These are phyloP conservation scores for Tetramorium simillimum DNA, from an alignment of 1,140 invertebrate genomes.

Conservation along the genomic window DNA sequence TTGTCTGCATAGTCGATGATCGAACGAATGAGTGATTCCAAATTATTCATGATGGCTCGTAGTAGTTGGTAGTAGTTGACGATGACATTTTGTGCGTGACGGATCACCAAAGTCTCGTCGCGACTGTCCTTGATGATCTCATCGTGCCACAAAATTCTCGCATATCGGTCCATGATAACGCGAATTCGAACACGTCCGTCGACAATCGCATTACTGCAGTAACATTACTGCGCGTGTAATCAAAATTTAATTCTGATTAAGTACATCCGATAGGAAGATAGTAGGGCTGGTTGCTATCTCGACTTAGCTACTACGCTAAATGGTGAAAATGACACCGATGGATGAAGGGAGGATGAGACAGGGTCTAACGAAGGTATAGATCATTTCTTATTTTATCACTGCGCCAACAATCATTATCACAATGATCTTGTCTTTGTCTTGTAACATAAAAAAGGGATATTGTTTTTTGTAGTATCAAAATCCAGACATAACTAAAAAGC, in stretches of 20 bases:
- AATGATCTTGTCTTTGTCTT: not conserved
- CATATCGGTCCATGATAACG: not conserved
- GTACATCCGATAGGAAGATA: not conserved
- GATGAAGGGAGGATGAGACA: constrained; percentile 86
- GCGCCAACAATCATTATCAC: not conserved
- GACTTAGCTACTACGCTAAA: constrained; percentile 65
- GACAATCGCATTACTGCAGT: not conserved
- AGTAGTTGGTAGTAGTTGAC: not conserved
- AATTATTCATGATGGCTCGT: not conserved
- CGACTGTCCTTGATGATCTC: not conserved
- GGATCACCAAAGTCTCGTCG: not conserved
- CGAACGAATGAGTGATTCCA: not conserved
- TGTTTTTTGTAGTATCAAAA: constrained; percentile 88
- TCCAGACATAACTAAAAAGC: constrained; percentile 90
- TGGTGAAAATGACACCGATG: constrained; percentile 78
- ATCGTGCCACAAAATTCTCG: not conserved
- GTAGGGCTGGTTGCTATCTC: not conserved
- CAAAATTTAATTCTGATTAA: not conserved
- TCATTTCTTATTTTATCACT: constrained; percentile 24
- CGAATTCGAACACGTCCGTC: not conserved
- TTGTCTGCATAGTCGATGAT: not conserved
- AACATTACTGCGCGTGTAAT: not conserved
- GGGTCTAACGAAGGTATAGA: constrained; percentile 84
- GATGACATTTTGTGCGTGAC: not conserved
- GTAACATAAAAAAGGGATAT: not conserved